Percentiles rank a stretch among this genome's conserved stretches.
phyloP scores from a whole-genome alignment of 2,113 vertebrate genomes.

The Accipiter virgatus region DNA sequence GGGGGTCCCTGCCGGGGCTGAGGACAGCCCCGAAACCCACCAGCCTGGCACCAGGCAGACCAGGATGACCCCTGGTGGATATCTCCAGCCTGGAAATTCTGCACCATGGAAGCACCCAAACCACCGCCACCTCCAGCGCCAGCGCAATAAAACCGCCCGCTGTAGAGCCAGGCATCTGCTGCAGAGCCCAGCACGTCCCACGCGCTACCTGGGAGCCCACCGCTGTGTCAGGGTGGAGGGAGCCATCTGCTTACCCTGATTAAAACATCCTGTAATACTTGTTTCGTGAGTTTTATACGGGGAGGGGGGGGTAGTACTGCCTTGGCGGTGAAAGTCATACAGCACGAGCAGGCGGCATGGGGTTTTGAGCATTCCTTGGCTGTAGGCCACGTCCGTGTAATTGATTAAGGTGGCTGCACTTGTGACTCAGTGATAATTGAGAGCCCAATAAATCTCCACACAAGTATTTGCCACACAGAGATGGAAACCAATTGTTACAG shows the following conservation, averaged over 20 bases:
- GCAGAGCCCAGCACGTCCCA: neutral
- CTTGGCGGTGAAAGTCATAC: neutral
- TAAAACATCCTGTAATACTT: neutral
- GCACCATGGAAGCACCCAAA: neutral
- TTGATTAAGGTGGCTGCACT: constrained; percentile 41
- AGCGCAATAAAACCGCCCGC: rapidly evolving
- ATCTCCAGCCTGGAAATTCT: neutral
- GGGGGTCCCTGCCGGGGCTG: neutral
- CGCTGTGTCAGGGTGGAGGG: rapidly evolving
- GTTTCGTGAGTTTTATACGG: neutral
- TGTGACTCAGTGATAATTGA: constrained; percentile 16
- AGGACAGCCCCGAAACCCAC: neutral
- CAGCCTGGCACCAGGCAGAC: neutral
- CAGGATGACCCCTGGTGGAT: neutral
- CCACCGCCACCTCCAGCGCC: neutral
- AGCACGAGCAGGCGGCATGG: neutral
- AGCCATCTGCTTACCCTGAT: neutral
- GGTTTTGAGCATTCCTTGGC: constrained; percentile 10
- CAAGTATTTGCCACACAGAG: neutral
- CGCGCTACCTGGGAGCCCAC: rapidly evolving
- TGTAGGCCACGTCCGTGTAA: neutral
- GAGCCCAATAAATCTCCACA: constrained; percentile 39
- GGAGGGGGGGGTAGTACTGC: neutral
- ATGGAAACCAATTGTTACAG: neutral
- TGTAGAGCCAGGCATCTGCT: neutral